Conservation (phyloP, 2,113 vertebrate genomes). For the Nesogale talazaci region DNA sequence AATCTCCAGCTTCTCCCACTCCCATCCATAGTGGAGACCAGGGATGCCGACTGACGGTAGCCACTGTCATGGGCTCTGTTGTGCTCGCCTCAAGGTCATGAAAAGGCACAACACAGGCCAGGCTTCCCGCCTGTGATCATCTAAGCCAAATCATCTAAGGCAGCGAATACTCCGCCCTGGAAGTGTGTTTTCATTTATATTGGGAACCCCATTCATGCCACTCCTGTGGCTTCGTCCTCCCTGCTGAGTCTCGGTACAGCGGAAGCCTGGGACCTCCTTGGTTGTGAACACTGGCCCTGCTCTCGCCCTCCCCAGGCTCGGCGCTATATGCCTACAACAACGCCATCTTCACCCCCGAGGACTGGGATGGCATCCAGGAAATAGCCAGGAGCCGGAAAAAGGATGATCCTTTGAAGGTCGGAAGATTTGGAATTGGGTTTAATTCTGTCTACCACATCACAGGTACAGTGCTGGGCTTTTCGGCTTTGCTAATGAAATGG, state of each 20-base stretch:
- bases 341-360: slow-evolving; percentile 94
- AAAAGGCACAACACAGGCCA: too few species aligned
- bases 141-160: too few species aligned
- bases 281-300: slow-evolving; percentile 6
- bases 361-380: slow-evolving; percentile 99
- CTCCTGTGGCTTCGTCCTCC: background rate
- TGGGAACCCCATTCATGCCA: background rate
- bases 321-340: slow-evolving; percentile 98
- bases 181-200: slow-evolving; percentile 39
- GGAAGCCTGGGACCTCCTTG: background rate
- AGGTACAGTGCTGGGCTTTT: slow-evolving; percentile 85
- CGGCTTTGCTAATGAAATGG: background rate
- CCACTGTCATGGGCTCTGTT: too few species aligned
- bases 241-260: background rate
- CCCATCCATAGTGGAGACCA: too few species aligned
- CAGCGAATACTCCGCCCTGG: background rate
- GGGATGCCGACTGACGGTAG: too few species aligned
- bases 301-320: slow-evolving; percentile 85
- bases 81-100: too few species aligned
- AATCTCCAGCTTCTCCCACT: too few species aligned
- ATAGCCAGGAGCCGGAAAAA: slow-evolving; percentile 98
- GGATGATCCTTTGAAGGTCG: slow-evolving; percentile 98
- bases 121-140: too few species aligned
- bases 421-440: slow-evolving; percentile 99
- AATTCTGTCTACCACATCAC: slow-evolving; percentile 99